Conservation (phyloP, 2,113 vertebrate species). For the Plotosus lineatus region DNA sequence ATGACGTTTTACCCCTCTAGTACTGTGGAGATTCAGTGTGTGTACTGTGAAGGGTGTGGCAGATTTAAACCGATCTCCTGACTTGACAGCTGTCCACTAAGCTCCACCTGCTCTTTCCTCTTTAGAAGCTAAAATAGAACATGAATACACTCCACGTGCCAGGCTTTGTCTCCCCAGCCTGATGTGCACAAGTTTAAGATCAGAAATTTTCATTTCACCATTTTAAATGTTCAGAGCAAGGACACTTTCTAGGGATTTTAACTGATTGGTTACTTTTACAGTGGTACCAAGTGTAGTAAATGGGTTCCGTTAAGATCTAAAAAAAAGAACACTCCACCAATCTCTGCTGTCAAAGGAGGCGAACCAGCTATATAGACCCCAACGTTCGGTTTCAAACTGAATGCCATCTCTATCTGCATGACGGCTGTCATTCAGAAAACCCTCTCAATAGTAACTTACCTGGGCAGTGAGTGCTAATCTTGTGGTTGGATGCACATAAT, state of each 20-base stretch:
- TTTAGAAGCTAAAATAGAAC: slow-evolving; percentile 50
- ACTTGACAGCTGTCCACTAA: slow-evolving; percentile 43
- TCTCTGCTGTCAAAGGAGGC: too few relatives aligned
- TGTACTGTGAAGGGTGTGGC: not conserved
- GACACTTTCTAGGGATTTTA: not conserved
- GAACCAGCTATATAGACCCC: too few relatives aligned
- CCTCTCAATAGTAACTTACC: too few relatives aligned
- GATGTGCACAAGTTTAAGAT: slow-evolving; percentile 17
- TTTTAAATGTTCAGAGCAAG: not conserved
- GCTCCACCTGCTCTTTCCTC: slow-evolving; percentile 48
- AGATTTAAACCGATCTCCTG: slow-evolving; percentile 28
- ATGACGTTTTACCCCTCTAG: not conserved
- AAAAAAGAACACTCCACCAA: too few relatives aligned
- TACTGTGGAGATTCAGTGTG: not conserved
- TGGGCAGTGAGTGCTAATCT: too few relatives aligned
- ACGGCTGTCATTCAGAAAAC: too few relatives aligned
- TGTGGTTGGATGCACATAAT: too few relatives aligned
- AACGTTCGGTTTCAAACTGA: too few relatives aligned
- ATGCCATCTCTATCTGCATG: too few relatives aligned
- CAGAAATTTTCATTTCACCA: not conserved
- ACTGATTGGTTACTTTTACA: not conserved
- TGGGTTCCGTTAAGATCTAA: too few relatives aligned
- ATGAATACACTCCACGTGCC: slow-evolving; percentile 18
- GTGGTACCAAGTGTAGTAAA: too few relatives aligned
- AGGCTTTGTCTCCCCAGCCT: slow-evolving; percentile 29